Base-by-base conservation (phyloP, 2,888 invertebrate species). In the Bhutanitis thaidina region DNA sequence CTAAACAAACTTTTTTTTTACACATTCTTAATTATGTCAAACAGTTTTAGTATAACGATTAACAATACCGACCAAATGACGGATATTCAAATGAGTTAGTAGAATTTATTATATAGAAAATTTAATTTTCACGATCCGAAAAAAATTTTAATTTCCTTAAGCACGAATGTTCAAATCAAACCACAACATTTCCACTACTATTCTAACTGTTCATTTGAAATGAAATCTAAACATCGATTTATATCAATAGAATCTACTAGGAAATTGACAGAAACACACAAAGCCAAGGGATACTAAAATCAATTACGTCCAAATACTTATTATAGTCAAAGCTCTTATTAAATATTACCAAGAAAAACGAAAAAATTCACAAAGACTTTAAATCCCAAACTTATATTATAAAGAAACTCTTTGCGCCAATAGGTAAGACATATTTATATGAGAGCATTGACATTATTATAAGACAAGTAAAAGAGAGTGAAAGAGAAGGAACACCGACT, bases 401-500 rank as follows among this genome's bases (percentile, higher is more conserved):
- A 20, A 4, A 20, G 5, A 20, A 20, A 2, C 20, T 20, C 20
- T 20, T 20, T 20, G 5, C 20, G 20, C 20, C 20, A 20, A 5
- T 20, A n/a, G n/a, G 20, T 20, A 20, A 5, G 20, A 20, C 20
- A 20, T 20, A 49, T 49, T 41, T 59, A 65, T 62, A 73, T 62
- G 78, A 74, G 58, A 74, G 66, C 71, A 74, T 69, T 64, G 69
- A 74, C 49, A 54, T 55, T 63, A n/a, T n/a, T n/a, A 60, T 65
- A 57, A 2, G 13, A 16, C 59, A 59, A 69, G 59, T 69, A 58
- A 74, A 63, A 71, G 75, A 77, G 73, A 77, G 81, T 80, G 74
- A 86, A 87, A 89, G 89, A 89, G 89, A 89, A 88, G 64, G 89
- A 89, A 89, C 89, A 89, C 87, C 79, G 86, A 86, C 88, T 88